Evolutionary conservation across 2,113 vertebrate species (phyloP).

Genomic region (Bubalus kerabau): DNA sequence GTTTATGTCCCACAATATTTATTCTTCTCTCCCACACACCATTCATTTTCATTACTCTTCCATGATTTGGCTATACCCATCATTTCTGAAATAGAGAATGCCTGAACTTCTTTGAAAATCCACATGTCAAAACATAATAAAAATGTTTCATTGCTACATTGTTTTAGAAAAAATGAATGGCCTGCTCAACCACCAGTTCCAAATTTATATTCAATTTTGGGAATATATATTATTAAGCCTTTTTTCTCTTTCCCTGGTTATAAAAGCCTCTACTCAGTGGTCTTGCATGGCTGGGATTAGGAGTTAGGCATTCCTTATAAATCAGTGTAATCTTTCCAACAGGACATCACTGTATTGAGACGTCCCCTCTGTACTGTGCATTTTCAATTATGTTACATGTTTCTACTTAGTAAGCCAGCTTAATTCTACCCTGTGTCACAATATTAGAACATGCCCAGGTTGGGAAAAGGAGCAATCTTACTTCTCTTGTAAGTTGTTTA

Average conservation of each 20-base stretch:
- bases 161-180: conserved; percentile 60
- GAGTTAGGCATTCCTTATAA: conserved; percentile 81
- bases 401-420: conserved; percentile 87
- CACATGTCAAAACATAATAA: conserved; percentile 71
- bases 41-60: conserved; percentile 68
- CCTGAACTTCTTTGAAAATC: conserved; percentile 63
- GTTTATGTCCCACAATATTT: conserved; percentile 69
- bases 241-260: conserved; percentile 73
- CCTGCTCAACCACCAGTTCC: conserved; percentile 55
- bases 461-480: conserved; percentile 84
- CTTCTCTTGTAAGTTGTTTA: conserved; percentile 88
- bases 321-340: conserved; percentile 84
- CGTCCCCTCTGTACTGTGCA: conserved; percentile 78
- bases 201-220: conserved; percentile 74
- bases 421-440: conserved; percentile 84
- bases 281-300: conserved; percentile 79
- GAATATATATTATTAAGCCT: conserved; percentile 77
- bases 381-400: conserved; percentile 87
- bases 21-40: conserved; percentile 33
- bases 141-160: conserved; percentile 66
- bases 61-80: conserved; percentile 49
- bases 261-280: conserved; percentile 72
- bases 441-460: conserved; percentile 84
- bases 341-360: conserved; percentile 75
- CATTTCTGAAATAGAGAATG: conserved; percentile 66